Evolutionary conservation across 2,113 vertebrate species (phyloP), one percentile per base, ranked within the genome.

Genomic region (Rana temporaria): DNA sequence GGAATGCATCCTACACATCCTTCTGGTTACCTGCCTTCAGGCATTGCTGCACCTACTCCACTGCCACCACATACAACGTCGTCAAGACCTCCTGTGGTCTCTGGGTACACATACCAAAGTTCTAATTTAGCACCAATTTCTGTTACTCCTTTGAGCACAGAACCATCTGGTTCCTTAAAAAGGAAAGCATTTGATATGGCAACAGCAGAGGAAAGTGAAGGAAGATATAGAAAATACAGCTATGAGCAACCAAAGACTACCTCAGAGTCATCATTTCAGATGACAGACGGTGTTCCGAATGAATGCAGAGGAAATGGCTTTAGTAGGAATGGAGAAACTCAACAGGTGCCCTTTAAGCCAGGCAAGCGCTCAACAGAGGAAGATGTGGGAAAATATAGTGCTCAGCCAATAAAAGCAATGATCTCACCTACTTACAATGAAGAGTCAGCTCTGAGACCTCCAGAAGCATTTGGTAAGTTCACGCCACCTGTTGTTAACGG

Each of bases 121-220:
- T 83, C 91, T 0, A 89, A 87, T 1, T 84, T 95, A 66, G 60
- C 84, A 3, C 60, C 88, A 0, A 56, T 89, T 64, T 56, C 90
- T 0, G 85, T 89, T 73, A 85, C 91, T 0, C 85, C 89, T 0
- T 89, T 93, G 0, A 88, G 90, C 63, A 90, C 92, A 0, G 96
- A 96, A 59, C 88, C 93, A 1, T 89, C 88, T 0, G 91, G 89
- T 11, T 79, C 94, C 11, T 87, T 98, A 84, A 99, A 99, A 90
- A 95, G 97, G 85, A 99, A 98, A 85, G 97, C 95, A 0, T 95
- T 95, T 4, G 96, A 97, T 75, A 91, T 96, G 89, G 82, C 86
- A 0, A 78, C 90, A 0, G 94, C 95, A 24, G 95, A 95, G 0
- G 95, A 94, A 0, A 93, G 92, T 0, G 93, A 92, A 2, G 92